Conservation (phyloP, 2,888 invertebrate genomes). For the Halocaridina rubra region DNA sequence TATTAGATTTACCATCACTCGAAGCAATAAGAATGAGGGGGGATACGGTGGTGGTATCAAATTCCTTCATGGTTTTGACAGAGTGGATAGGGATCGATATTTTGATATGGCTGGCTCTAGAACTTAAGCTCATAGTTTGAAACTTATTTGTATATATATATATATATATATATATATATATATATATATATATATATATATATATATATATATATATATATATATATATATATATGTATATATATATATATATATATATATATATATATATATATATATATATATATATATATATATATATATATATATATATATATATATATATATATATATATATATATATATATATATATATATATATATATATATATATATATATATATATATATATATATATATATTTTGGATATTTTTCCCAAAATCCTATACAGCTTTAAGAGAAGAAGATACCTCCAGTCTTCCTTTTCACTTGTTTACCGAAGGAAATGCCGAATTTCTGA, state of each 20-base stretch:
- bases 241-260: background rate
- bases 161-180: slow-evolving; percentile 17
- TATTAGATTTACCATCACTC: no score
- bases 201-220: slow-evolving; percentile 32
- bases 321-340: background rate
- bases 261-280: slow-evolving; percentile 13
- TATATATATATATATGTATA: slow-evolving; percentile 11
- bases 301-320: slow-evolving; percentile 2
- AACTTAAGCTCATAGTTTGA: no score
- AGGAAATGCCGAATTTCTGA: no score
- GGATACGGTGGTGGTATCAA: no score
- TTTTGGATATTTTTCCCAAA: background rate
- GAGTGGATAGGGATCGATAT: no score
- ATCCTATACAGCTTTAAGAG: background rate
- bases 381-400: slow-evolving; percentile 27
- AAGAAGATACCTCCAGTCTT: no score
- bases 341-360: slow-evolving; percentile 23
- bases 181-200: slow-evolving; percentile 39
- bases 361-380: slow-evolving; percentile 7
- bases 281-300: slow-evolving; percentile 7
- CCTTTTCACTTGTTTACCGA: no score
- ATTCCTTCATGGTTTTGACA: no score
- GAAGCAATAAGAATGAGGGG: no score
- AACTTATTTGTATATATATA: background rate
- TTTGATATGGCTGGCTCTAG: no score